phyloP scores from a whole-genome alignment of 2,888 invertebrate genomes.

The Tetragnatha montana region DNA sequence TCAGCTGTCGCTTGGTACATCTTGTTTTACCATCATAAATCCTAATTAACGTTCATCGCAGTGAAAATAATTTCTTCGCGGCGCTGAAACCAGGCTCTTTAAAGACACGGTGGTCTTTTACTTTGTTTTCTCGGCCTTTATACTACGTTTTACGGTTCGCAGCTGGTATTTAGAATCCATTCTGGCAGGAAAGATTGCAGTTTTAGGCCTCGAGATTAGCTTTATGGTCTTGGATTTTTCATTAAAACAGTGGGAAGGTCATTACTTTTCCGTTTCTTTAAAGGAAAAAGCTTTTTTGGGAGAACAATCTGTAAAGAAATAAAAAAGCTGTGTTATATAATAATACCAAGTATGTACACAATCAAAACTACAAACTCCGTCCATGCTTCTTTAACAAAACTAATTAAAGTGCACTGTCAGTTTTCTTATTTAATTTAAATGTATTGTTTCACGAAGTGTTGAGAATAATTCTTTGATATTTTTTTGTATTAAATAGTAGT shows the following conservation, averaged over 20 bases:
- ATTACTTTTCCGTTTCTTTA: not conserved
- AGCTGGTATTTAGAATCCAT: conserved; percentile 9
- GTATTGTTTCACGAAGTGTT: no score
- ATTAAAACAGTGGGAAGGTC: not conserved
- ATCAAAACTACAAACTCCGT: no score
- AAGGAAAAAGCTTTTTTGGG: no score
- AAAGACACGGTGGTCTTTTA: not conserved
- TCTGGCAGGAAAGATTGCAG: not conserved
- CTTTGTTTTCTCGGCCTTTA: not conserved
- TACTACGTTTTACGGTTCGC: not conserved
- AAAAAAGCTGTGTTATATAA: no score
- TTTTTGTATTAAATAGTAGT: no score
- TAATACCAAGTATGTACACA: no score
- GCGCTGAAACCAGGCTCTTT: not conserved
- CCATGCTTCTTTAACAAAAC: no score
- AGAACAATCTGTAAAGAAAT: no score
- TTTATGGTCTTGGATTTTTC: not conserved
- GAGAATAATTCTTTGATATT: no score
- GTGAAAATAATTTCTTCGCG: conserved; percentile 13
- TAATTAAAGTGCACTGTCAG: no score
- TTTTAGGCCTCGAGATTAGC: not conserved
- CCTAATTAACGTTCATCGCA: conserved; percentile 4
- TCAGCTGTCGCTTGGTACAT: not conserved
- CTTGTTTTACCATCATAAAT: conserved; percentile 2
- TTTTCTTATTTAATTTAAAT: no score